Evolutionary conservation across 2,888 invertebrate species (phyloP), one percentile per base, ranked within the genome.

Genomic region (Acanthococcus lagerstroemiae): DNA sequence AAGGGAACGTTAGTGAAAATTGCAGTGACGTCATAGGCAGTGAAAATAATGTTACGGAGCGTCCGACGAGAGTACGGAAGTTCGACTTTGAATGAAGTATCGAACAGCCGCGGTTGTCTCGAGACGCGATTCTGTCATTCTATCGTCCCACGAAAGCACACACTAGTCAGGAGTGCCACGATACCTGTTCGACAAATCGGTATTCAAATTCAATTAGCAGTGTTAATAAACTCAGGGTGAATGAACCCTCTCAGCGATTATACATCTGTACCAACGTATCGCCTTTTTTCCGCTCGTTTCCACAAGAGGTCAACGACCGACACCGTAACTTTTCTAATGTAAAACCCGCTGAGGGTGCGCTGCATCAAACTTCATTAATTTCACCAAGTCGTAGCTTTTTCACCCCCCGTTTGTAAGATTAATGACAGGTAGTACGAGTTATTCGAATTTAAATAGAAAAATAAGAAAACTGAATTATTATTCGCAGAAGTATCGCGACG

Each of bases 291-390:
- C 46, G 44, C 19, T 58, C 46, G n/a, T 37, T 44, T 58, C 9
- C 9, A 24, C 26, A 54, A 26, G 54, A 63, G 63, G 63, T 52
- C 30, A 63, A 63, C 54, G 63, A 52, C 63, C 63, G 54, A 63
- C 54, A 48, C 27, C 52, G 27, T 17, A 54, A 63, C 37, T 15
- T 54, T 63, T 52, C 21, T 26, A 54, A 63, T 54, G 44, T 61
- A 54, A 63, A 17, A 55, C 54, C 54, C 27, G 37, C 54, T 48
- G 24, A 27, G 37, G 37, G 37, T 37, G 37, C 37, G 37, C 30
- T 19, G 44, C 37, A 37, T 24, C 27, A 37, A 22, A 63, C 24
- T 63, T 63, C 61, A 63, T 63, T 63, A 63, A 63, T 63, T 63
- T 63, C 37, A 26, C 52, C 19, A n/a, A 48, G 19, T 50, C 21